Conservation (phyloP, 2,888 invertebrate species). For the Cyrtodaria siliqua region DNA sequence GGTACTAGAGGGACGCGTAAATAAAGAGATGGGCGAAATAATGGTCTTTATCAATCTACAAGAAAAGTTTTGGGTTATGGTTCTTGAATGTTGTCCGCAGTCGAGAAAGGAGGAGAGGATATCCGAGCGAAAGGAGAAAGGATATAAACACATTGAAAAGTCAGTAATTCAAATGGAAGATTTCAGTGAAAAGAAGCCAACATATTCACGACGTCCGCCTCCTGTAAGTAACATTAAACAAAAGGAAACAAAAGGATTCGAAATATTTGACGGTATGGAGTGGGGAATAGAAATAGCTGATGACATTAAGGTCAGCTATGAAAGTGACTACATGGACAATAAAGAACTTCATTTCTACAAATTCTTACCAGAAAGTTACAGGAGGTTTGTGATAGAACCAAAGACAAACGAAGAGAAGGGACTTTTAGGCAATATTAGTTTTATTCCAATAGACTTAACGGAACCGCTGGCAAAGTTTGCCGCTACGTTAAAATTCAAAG, state of each 20-base stretch:
- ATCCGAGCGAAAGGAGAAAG: constrained; percentile 67
- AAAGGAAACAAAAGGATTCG: constrained; percentile 64
- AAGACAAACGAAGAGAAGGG: constrained; percentile 70
- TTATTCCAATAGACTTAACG: constrained; percentile 66
- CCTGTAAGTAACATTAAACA: constrained; percentile 43
- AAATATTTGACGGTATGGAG: constrained; percentile 76
- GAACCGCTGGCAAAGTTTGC: constrained; percentile 65
- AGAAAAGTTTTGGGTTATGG: constrained; percentile 82
- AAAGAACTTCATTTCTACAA: constrained; percentile 75
- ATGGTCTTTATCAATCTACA: constrained; percentile 79
- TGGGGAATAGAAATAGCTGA: constrained; percentile 75
- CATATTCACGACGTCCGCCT: constrained; percentile 50
- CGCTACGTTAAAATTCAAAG: constrained; percentile 70
- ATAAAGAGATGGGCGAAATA: constrained; percentile 79
- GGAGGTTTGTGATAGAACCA: constrained; percentile 81
- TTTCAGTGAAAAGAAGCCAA: constrained; percentile 42
- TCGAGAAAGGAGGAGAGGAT: constrained; percentile 67
- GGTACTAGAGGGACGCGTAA: constrained; percentile 71
- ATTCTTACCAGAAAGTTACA: constrained; percentile 79
- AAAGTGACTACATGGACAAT: constrained; percentile 74
- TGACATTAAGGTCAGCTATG: constrained; percentile 68
- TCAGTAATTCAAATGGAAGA: constrained; percentile 57
- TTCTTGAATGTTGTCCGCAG: constrained; percentile 78
- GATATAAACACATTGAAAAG: constrained; percentile 66
- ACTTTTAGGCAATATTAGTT: constrained; percentile 71